Evolutionary conservation across 1,140 invertebrate species (phyloP).

Genomic region (Pseudomyrmex flavicornis): DNA sequence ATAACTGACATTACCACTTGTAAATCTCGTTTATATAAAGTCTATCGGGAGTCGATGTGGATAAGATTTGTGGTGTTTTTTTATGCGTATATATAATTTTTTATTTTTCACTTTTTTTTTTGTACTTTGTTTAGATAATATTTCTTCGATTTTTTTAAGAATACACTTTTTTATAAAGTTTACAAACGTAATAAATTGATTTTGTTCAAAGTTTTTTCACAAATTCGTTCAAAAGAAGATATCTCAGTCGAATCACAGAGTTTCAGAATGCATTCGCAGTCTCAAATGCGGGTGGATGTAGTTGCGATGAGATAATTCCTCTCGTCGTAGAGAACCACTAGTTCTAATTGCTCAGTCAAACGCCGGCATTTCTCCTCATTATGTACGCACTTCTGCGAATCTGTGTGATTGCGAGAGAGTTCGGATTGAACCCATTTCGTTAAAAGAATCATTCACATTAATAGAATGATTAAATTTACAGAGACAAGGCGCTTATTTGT

Average conservation of each 20-base stretch:
- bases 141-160: too few species aligned
- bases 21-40: not conserved
- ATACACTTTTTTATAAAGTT: too few species aligned
- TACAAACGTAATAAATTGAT: not conserved
- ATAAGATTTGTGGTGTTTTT: too few species aligned
- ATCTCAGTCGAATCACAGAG: not conserved
- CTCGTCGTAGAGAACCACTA: constrained; percentile 2
- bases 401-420: not conserved
- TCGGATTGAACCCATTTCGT: not conserved
- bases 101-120: too few species aligned
- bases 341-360: constrained; percentile 43
- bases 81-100: too few species aligned
- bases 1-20: not conserved
- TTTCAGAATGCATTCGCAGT: not conserved
- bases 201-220: not conserved
- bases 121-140: too few species aligned
- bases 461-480: constrained; percentile 32
- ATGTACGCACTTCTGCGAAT: constrained; percentile 11
- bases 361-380: constrained; percentile 14
- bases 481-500: constrained; percentile 31
- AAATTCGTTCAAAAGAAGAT: not conserved
- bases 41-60: not conserved
- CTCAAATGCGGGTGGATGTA: not conserved
- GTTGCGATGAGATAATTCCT: constrained; percentile 16
- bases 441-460: constrained; percentile 47